These are phyloP conservation scores for Hyla sarda DNA, from an alignment of 2,113 vertebrate species.

Conservation along the genomic window DNA sequence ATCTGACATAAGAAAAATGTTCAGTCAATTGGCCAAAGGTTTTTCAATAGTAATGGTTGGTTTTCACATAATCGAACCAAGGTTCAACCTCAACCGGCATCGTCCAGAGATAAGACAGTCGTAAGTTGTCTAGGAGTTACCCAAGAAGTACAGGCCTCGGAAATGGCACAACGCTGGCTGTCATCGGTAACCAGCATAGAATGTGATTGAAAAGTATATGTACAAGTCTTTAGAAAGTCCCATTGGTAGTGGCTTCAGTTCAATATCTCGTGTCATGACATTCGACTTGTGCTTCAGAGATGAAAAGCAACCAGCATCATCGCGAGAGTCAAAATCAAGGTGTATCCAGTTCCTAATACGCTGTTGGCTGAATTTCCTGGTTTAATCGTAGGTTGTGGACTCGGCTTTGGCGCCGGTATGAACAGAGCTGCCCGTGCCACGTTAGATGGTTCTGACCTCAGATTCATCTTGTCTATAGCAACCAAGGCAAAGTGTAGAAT, in stretches of 20 bases:
- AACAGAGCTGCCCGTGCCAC: slow-evolving; percentile 63
- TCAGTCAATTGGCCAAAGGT: too few relatives aligned
- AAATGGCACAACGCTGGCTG: neutral
- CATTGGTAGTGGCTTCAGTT: neutral
- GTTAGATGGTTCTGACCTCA: slow-evolving; percentile 68
- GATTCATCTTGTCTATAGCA: slow-evolving; percentile 55
- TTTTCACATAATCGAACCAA: too few relatives aligned
- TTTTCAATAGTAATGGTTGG: too few relatives aligned
- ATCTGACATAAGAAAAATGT: too few relatives aligned
- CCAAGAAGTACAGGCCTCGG: neutral
- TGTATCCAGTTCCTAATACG: neutral
- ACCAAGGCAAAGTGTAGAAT: slow-evolving; percentile 65
- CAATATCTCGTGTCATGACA: neutral
- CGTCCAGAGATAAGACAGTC: neutral
- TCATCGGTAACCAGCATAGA: neutral
- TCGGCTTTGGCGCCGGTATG: slow-evolving; percentile 39
- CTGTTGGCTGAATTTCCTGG: neutral
- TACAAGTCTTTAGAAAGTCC: neutral
- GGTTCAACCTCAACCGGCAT: too few relatives aligned
- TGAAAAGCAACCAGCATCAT: neutral
- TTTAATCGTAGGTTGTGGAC: neutral
- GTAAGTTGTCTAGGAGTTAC: neutral
- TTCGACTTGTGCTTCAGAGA: neutral
- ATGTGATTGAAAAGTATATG: neutral
- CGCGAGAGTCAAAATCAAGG: neutral